Evolutionary conservation across 2,113 vertebrate species (phyloP).

Genomic region (Ploceus nigricollis): DNA sequence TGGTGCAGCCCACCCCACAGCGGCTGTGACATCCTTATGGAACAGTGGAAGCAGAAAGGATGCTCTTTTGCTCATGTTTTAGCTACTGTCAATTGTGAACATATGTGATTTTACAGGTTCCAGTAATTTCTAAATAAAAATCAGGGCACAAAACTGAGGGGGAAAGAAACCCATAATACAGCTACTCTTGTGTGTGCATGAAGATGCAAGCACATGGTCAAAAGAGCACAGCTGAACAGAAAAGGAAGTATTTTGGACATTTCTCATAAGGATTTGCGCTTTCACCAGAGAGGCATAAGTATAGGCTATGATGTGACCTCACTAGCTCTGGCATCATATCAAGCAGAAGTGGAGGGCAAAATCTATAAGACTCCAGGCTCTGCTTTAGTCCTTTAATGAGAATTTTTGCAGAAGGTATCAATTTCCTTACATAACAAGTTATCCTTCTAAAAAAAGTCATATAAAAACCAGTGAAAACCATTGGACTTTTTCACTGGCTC

Average conservation of each 20-base stretch:
- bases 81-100: neutral
- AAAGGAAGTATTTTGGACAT: neutral
- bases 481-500: neutral
- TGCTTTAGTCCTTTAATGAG: neutral
- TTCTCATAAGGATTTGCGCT: neutral
- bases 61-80: neutral
- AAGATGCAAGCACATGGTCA: neutral
- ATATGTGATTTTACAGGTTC: neutral
- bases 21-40: neutral
- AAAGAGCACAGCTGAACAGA: neutral
- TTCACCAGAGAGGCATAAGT: neutral
- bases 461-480: neutral
- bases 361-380: neutral
- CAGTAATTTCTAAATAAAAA: neutral
- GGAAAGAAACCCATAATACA: fast-evolving
- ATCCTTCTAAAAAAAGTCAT: neutral
- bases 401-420: neutral
- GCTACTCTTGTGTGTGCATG: neutral
- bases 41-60: neutral
- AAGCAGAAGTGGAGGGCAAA: neutral
- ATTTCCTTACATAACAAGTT: neutral
- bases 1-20: neutral
- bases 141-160: neutral
- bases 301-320: neutral
- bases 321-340: neutral